phyloP scores from a whole-genome alignment of 2,113 vertebrate genomes.

The Marmota flaviventris region DNA sequence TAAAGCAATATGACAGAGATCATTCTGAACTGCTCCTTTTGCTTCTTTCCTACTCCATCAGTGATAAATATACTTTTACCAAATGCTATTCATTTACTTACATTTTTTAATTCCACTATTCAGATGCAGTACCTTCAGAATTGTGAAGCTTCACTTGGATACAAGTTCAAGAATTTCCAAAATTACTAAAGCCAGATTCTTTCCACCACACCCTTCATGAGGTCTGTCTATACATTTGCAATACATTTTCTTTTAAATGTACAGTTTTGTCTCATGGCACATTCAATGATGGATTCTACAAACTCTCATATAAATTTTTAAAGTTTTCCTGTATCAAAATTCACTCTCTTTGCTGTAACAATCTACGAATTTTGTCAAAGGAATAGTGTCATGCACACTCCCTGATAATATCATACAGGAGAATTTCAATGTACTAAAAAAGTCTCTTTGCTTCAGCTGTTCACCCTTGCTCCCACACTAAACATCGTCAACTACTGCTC shows the following conservation, averaged over 20 bases:
- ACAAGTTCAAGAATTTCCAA: neutral
- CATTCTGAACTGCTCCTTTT: neutral
- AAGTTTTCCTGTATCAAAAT: neutral
- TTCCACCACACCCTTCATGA: neutral
- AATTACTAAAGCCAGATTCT: neutral
- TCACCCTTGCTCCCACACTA: neutral
- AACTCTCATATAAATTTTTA: neutral
- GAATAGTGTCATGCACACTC: fast-evolving
- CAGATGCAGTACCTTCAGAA: neutral
- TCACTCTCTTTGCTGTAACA: neutral
- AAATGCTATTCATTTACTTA: neutral
- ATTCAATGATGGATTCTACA: neutral
- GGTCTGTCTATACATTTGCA: neutral
- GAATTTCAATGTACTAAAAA: neutral
- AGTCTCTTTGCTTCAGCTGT: neutral
- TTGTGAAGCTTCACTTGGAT: neutral
- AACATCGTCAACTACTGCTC: neutral
- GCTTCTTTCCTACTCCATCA: neutral
- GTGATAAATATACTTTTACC: neutral
- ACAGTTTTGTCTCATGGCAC: neutral
- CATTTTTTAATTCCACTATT: neutral
- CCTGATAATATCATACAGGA: neutral
- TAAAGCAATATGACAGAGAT: neutral
- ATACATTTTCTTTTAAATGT: neutral
- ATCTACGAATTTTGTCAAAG: neutral